Conservation (phyloP, 2,113 vertebrate genomes). For the Gymnobelideus leadbeateri region DNA sequence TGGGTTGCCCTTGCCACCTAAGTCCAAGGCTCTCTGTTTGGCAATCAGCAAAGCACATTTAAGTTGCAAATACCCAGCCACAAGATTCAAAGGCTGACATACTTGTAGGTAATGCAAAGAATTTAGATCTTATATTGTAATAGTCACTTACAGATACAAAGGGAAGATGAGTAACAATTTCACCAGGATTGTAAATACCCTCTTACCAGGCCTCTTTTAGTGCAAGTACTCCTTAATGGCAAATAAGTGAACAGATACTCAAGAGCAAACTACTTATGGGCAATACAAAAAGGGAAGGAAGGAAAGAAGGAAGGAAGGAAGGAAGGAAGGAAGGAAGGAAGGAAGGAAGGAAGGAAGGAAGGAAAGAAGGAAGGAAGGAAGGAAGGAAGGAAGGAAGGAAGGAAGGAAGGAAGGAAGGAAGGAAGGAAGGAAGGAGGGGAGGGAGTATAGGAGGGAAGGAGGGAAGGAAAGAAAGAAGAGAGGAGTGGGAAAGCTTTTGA, state of each 20-base stretch:
- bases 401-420: rapidly evolving
- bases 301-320: not conserved
- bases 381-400: too few species aligned
- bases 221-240: slow-evolving; percentile 64
- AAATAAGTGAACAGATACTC: slow-evolving; percentile 54
- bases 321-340: too few species aligned
- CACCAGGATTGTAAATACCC: not conserved
- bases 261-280: not conserved
- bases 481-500: not conserved
- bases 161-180: not conserved
- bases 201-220: slow-evolving; percentile 28
- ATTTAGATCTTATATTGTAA: not conserved
- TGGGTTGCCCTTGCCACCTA: too few species aligned
- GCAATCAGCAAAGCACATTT: not conserved
- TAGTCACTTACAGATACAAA: not conserved
- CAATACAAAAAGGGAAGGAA: not conserved
- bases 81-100: not conserved
- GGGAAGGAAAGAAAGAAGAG: not conserved
- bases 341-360: not conserved
- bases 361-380: too few species aligned
- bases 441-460: too few species aligned
- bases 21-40: not conserved
- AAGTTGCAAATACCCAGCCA: not conserved
- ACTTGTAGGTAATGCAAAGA: not conserved
- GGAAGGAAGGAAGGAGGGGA: too few species aligned